These are phyloP conservation scores for Indri indri DNA, from an alignment of 2,113 vertebrate species.

Conservation along the genomic window DNA sequence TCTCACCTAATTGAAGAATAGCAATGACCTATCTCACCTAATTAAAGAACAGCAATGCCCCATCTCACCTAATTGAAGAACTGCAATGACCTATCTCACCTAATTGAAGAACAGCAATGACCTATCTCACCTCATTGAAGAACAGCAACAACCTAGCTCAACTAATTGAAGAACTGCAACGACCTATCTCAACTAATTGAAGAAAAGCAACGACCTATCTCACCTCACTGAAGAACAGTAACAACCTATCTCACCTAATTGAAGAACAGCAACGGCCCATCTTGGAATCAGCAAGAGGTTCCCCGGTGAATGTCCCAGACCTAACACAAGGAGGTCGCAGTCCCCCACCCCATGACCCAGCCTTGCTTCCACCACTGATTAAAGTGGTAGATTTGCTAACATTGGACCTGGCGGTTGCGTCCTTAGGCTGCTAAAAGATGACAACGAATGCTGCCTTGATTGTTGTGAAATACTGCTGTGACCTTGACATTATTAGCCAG, in stretches of 20 bases:
- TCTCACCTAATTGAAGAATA: background rate
- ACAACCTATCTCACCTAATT: background rate
- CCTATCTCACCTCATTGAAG: too few relatives aligned
- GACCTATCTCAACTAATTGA: too few relatives aligned
- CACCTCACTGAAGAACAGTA: background rate
- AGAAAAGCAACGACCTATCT: too few relatives aligned
- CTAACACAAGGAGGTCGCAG: background rate
- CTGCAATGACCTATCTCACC: background rate
- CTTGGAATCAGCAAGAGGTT: background rate
- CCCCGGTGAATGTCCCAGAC: background rate
- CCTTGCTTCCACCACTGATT: background rate
- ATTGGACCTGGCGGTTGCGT: background rate
- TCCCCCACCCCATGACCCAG: background rate
- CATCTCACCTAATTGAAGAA: background rate
- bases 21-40: background rate
- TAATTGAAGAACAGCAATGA: too few relatives aligned
- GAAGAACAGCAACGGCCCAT: background rate
- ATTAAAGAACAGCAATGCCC: background rate
- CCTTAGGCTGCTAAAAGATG: background rate
- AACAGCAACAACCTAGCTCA: too few relatives aligned
- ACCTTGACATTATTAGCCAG: background rate
- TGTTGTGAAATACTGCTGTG: background rate
- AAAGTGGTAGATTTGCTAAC: background rate
- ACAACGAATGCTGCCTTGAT: background rate
- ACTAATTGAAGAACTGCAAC: too few relatives aligned